Conservation (phyloP, 2,888 invertebrate genomes). For the Salticus scenicus region DNA sequence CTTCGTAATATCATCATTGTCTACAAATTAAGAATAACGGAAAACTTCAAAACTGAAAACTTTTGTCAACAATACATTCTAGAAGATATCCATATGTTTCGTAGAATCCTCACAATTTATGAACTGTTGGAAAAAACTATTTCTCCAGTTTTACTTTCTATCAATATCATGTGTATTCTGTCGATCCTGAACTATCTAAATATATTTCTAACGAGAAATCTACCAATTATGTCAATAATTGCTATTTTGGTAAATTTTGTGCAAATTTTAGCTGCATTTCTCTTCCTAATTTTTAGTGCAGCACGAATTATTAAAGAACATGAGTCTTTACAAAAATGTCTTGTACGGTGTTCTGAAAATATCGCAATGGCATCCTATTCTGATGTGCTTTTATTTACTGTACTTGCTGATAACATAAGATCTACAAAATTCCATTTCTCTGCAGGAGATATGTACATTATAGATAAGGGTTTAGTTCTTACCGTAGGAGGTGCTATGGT, state of each 20-base stretch:
- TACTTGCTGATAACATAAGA: not conserved
- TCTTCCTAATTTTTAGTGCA: not conserved
- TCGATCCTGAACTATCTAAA: not conserved
- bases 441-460: not conserved
- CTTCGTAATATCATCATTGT: not conserved
- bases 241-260: not conserved
- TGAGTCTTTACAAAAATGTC: not conserved
- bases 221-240: not conserved
- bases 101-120: not conserved
- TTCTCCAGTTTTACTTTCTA: not conserved
- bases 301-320: not conserved
- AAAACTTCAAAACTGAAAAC: not conserved
- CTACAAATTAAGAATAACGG: not conserved
- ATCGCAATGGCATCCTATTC: not conserved
- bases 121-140: not conserved
- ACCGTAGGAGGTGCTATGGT: not conserved
- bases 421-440: not conserved
- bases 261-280: not conserved
- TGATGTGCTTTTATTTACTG: not conserved
- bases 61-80: not conserved
- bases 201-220: not conserved
- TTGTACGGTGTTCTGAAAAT: not conserved
- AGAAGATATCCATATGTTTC: not conserved
- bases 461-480: not conserved
- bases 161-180: not conserved